Base-by-base conservation (phyloP, 2,888 invertebrate genomes). In the Apeira syringaria region DNA sequence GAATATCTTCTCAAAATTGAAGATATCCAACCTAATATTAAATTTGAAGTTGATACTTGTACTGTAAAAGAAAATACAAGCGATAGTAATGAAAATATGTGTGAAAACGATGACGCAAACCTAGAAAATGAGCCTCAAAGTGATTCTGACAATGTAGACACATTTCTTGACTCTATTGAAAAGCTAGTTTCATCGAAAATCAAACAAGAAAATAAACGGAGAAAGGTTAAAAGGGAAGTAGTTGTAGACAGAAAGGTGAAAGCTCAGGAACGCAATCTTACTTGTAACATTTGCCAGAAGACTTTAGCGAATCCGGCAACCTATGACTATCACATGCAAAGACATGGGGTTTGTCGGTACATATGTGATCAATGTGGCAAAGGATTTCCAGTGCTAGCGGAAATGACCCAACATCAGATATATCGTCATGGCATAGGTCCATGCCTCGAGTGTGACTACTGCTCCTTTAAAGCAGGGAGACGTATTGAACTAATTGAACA, bases 341-440 rank as follows among this genome's bases (percentile, higher is more conserved):
- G 79, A 1, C 88, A 87, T 30, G 78, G 59, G 1, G 71, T 72
- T 2, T 82, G 67, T 38, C 61, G 64, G 22, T 86, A 50, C 9
- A 85, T 89, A 1, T 89, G 88, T 18, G 88, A 89, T 36, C 74
- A 80, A 1, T 88, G 87, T 9, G 88, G 78, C 0, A 82, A 79
- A 67, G 81, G 79, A 0, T 87, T 78, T 34, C 73, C 83, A 0
- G 64, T 73, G 0, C 53, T 66, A 0, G 53, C 64, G 0, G 75
- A 80, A 13, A 47, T 89, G 11, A 67, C 75, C 13, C 62, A 68
- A 17, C 88, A 89, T 31, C 73, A 71, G 54, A 59, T 86, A 0
- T 61, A 69, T 1, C 59, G 60, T 1, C 88, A 88, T 3, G 82
- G 74, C 0, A 75, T 72, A 0, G 87, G 86, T 0, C 75, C 74